These are phyloP conservation scores for Mechanitis messenoides DNA, from an alignment of 2,888 invertebrate species.

Conservation along the genomic window DNA sequence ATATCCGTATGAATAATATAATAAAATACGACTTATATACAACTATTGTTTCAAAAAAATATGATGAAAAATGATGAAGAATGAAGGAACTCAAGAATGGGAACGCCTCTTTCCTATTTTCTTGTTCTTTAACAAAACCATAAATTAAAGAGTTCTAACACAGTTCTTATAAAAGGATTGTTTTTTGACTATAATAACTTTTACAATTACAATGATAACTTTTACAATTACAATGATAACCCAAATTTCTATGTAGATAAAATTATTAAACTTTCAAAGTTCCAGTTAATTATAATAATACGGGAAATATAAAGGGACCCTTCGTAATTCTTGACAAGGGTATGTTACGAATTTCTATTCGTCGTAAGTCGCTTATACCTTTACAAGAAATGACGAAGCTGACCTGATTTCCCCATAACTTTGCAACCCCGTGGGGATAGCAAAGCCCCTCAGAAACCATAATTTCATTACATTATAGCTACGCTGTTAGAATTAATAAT, in stretches of 20 bases:
- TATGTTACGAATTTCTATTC: conserved; percentile 31
- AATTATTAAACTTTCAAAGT: conserved; percentile 11
- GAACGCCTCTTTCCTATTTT: no score
- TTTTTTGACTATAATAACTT: neutral
- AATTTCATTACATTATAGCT: conserved; percentile 34
- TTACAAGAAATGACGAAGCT: conserved; percentile 37
- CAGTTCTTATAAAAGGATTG: no score
- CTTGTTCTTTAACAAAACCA: no score
- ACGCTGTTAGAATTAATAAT: conserved; percentile 28
- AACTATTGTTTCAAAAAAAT: neutral
- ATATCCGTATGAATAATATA: neutral
- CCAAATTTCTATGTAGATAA: neutral
- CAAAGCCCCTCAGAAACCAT: conserved; percentile 29
- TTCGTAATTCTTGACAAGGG: conserved; percentile 28
- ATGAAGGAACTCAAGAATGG: no score
- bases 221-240: neutral
- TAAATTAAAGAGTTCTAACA: no score
- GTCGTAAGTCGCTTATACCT: conserved; percentile 34
- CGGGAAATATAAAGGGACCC: conserved; percentile 19
- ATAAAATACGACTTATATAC: neutral
- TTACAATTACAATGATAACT: neutral
- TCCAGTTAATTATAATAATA: conserved; percentile 20
- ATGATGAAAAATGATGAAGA: no score
- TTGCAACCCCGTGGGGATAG: conserved; percentile 30
- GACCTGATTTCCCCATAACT: conserved; percentile 36